A percentile compares a stretch with the other conserved stretches of the same genome.
phyloP scores from a whole-genome alignment of 2,888 invertebrate species.

The Temnothorax unifasciatus region DNA sequence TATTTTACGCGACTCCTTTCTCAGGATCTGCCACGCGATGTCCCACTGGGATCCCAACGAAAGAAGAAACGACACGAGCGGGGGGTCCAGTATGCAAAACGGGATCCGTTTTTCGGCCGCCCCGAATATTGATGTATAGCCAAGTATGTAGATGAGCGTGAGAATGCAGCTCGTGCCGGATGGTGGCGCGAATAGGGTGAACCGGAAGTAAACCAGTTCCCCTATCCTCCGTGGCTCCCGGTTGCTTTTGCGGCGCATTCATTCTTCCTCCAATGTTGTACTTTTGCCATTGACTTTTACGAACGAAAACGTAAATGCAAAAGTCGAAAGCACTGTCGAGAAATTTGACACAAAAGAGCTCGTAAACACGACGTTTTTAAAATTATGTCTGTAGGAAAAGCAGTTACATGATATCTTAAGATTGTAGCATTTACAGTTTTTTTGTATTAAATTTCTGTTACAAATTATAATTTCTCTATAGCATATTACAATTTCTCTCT shows the following conservation, averaged over 20 bases:
- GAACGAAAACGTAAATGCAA: slow-evolving; percentile 10
- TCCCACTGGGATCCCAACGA: slow-evolving; percentile 78
- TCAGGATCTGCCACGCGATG: slow-evolving; percentile 74
- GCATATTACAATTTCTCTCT: neutral
- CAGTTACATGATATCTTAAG: neutral
- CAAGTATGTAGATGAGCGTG: slow-evolving; percentile 85
- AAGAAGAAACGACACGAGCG: slow-evolving; percentile 81
- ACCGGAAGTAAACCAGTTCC: slow-evolving; percentile 81
- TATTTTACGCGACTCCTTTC: slow-evolving; percentile 61
- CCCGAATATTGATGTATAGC: slow-evolving; percentile 84
- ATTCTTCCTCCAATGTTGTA: slow-evolving; percentile 58
- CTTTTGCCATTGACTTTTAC: slow-evolving; percentile 64
- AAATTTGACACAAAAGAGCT: neutral
- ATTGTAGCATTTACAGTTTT: neutral
- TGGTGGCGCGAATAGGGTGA: slow-evolving; percentile 80
- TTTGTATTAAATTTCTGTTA: neutral
- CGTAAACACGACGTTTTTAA: neutral
- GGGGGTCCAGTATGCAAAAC: slow-evolving; percentile 84
- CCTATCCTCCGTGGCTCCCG: slow-evolving; percentile 37
- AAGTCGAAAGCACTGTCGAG: neutral
- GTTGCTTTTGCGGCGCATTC: slow-evolving; percentile 55
- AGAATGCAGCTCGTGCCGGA: slow-evolving; percentile 84
- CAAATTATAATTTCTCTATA: neutral
- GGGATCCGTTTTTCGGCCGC: slow-evolving; percentile 82
- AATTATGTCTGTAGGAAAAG: neutral